These are phyloP conservation scores for Macaria notata DNA, from an alignment of 2,888 invertebrate species.

Conservation along the genomic window DNA sequence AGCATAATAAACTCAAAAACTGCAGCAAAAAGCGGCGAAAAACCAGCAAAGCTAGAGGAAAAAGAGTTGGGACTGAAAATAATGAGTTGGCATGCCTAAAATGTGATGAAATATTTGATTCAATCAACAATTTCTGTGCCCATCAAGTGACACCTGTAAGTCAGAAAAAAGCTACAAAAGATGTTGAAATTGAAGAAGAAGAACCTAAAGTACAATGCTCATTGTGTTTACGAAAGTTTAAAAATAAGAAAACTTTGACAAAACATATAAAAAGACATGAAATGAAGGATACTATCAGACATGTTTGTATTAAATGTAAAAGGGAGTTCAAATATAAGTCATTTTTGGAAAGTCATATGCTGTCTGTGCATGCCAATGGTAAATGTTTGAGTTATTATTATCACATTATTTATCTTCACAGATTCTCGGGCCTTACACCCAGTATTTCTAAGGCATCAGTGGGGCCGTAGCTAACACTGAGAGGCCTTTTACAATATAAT, in stretches of 20 bases:
- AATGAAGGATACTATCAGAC: conserved; percentile 48
- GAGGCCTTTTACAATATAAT: too few relatives aligned
- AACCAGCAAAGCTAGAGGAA: conserved; percentile 6
- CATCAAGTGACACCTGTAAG: conserved; percentile 32
- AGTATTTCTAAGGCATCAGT: not conserved
- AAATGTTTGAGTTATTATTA: not conserved
- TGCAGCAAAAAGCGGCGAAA: conserved; percentile 35
- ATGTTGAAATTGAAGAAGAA: conserved; percentile 11
- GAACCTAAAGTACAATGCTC: conserved; percentile 51
- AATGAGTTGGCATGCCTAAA: conserved; percentile 32
- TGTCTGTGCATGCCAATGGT: conserved; percentile 60
- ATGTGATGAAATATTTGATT: conserved; percentile 40
- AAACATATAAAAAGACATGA: conserved; percentile 61
- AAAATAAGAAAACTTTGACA: conserved; percentile 52
- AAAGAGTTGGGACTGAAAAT: conserved; percentile 3
- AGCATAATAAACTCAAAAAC: conserved; percentile 35
- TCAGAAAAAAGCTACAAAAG: not conserved
- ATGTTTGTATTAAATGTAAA: conserved; percentile 61
- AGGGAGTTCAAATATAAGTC: conserved; percentile 81
- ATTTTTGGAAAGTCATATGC: conserved; percentile 77
- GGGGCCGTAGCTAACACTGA: too few relatives aligned
- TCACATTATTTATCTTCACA: too few relatives aligned
- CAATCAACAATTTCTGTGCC: conserved; percentile 32
- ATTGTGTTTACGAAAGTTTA: conserved; percentile 63
- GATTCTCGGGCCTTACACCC: too few relatives aligned